Evolutionary conservation across 2,797 vertebrate genomes (phyloP).

Genomic region (Novumbra hubbsi): DNA sequence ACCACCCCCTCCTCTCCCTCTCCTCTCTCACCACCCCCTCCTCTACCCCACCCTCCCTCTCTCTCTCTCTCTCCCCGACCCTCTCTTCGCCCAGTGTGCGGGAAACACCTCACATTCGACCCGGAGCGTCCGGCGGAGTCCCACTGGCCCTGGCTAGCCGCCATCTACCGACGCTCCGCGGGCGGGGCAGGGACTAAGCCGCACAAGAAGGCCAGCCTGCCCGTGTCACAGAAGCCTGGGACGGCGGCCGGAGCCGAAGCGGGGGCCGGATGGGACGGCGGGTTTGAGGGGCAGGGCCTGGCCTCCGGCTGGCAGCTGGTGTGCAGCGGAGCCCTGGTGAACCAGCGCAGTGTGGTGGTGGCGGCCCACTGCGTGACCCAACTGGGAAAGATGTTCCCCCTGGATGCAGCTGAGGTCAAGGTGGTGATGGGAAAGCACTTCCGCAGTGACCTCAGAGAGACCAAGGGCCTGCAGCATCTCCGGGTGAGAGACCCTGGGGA

Average conservation of each 20-base stretch:
- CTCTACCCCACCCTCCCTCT: not conserved
- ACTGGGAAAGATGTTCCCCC: conserved; percentile 83
- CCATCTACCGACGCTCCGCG: conserved; percentile 84
- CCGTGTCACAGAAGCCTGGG: conserved; percentile 52
- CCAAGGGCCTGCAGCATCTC: conserved; percentile 86
- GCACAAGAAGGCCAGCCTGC: conserved; percentile 60
- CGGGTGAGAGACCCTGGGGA: conserved; percentile 72
- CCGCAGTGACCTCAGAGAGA: conserved; percentile 82
- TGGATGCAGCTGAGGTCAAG: conserved; percentile 84
- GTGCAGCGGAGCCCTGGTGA: conserved; percentile 93
- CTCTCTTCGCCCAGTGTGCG: conserved; percentile 82
- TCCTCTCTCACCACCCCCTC: conserved; percentile 9
- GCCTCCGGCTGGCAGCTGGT: conserved; percentile 87
- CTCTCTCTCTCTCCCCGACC: conserved; percentile 13
- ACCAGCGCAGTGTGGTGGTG: conserved; percentile 89
- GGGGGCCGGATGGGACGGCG: conserved; percentile 27
- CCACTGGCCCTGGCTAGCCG: conserved; percentile 94
- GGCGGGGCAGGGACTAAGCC: conserved; percentile 61
- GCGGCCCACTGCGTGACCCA: conserved; percentile 95
- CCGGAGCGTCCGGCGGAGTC: conserved; percentile 74
- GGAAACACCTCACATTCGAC: conserved; percentile 85
- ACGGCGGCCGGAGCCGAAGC: conserved; percentile 16
- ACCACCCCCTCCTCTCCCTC: too few relatives aligned
- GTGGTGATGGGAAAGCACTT: conserved; percentile 92
- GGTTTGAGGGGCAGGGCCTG: conserved; percentile 46